Conservation (phyloP, 2,888 invertebrate genomes). For the Anticlea derivata region DNA sequence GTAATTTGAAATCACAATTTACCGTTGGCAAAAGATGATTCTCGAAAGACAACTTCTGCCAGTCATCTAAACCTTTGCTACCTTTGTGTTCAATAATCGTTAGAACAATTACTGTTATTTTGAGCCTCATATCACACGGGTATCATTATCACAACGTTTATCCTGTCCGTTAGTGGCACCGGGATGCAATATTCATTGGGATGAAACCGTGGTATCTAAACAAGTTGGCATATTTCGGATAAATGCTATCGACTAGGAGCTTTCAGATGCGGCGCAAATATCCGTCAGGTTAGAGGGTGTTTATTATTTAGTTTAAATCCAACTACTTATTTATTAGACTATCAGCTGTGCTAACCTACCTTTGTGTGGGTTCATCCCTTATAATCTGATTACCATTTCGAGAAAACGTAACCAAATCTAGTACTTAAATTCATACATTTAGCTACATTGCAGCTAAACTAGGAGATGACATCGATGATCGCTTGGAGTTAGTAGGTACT, state of each 20-base stretch:
- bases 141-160: constrained; percentile 9
- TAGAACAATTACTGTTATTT: neutral
- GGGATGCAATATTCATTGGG: constrained; percentile 22
- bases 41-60: too few relatives aligned
- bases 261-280: constrained; percentile 11
- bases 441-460: too few relatives aligned
- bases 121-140: neutral
- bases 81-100: neutral
- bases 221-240: constrained; percentile 23
- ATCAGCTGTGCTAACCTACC: too few relatives aligned
- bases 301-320: neutral
- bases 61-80: neutral
- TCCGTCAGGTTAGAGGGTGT: neutral
- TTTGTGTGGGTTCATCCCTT: too few relatives aligned
- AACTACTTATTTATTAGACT: too few relatives aligned
- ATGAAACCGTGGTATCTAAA: constrained; percentile 22
- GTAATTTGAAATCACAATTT: too few relatives aligned
- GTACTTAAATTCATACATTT: too few relatives aligned
- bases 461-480: too few relatives aligned
- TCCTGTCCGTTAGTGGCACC: constrained; percentile 4
- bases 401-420: too few relatives aligned
- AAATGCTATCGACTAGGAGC: constrained; percentile 21
- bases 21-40: too few relatives aligned
- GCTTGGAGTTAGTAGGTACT: too few relatives aligned
- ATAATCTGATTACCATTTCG: too few relatives aligned